Evolutionary conservation across 2,888 invertebrate genomes (phyloP).

Genomic region (Meteorus colon): DNA sequence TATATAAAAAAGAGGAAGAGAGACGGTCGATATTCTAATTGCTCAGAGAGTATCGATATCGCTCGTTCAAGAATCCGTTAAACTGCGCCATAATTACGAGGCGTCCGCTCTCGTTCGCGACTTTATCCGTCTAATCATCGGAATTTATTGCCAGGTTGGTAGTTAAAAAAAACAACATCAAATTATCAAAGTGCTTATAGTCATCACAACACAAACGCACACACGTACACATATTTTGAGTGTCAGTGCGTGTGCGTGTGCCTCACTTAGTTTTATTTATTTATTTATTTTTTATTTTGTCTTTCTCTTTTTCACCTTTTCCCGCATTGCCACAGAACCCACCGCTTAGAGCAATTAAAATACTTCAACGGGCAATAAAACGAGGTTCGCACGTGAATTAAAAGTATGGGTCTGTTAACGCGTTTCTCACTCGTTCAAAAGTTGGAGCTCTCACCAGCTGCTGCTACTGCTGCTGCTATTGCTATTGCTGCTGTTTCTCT

Average conservation of each 20-base stretch:
- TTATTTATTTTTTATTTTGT: background rate
- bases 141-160: conserved; percentile 46
- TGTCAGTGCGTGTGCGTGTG: background rate
- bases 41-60: conserved; percentile 18
- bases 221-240: background rate
- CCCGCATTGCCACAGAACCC: conserved; percentile 15
- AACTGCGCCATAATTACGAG: conserved; percentile 47
- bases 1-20: background rate
- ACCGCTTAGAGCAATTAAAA: conserved; percentile 40
- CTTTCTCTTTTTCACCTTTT: conserved; percentile 13
- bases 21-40: conserved; percentile 11
- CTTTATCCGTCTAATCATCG: conserved; percentile 43
- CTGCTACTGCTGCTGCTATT: background rate
- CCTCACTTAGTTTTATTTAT: background rate
- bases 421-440: conserved; percentile 1
- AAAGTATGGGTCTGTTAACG: conserved; percentile 14
- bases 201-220: conserved; percentile 1
- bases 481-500: background rate
- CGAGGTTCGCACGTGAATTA: conserved; percentile 40
- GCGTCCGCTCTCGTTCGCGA: conserved; percentile 31
- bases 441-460: background rate
- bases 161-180: conserved; percentile 30
- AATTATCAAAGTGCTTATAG: conserved; percentile 23
- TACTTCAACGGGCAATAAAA: conserved; percentile 39
- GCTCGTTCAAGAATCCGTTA: conserved; percentile 1